Base-by-base conservation (phyloP, 2,113 vertebrate species). In the Cinclus cinclus region DNA sequence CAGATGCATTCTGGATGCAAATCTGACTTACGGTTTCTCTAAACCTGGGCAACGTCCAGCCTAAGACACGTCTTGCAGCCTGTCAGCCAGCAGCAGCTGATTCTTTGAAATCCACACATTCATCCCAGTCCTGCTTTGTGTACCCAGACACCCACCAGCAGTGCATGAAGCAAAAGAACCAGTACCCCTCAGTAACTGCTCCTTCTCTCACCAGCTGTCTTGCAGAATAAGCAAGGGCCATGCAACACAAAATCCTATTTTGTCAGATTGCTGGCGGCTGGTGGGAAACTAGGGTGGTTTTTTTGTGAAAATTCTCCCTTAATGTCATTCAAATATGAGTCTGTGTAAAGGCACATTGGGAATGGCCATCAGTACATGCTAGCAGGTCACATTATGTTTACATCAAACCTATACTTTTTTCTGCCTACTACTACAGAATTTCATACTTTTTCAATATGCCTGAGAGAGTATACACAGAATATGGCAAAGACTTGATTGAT, bases 171-270 rank as follows among this genome's bases (percentile, higher is more conserved):
- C 46, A 46, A 20, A 28, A 13, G 31, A 46, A 18, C 28, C 41
- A 77, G 33, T 25, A 49, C 12, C n/a, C 31, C 28, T 30, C 17
- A 2, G 25, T 7, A 14, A 25, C n/a, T 0, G 0, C 47, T 71
- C 50, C 20, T 31, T 71, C 47, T 55, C 71, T 55, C 71, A 35
- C 15, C 37, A 41, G 35, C 30, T 50, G 31, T 37, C 52, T 2
- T 30, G 17, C 1, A 19, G 39, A 70, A 49, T 10, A 28, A 77
- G 19, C 5, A 2, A 73, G 22, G 6, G 20, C n/a, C 33, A 7
- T 16, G 60, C 60, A 63, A 55, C 15, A 25, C 3, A 27, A 55
- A 16, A 7, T 14, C 33, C 23, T 25, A 4, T 71, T 71, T 58
- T 76, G 20, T 53, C 41, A 35, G 10, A n/a, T 31, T 28, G 16